Evolutionary conservation across 1,140 invertebrate genomes (phyloP).

Genomic region (Lucilia sericata): DNA sequence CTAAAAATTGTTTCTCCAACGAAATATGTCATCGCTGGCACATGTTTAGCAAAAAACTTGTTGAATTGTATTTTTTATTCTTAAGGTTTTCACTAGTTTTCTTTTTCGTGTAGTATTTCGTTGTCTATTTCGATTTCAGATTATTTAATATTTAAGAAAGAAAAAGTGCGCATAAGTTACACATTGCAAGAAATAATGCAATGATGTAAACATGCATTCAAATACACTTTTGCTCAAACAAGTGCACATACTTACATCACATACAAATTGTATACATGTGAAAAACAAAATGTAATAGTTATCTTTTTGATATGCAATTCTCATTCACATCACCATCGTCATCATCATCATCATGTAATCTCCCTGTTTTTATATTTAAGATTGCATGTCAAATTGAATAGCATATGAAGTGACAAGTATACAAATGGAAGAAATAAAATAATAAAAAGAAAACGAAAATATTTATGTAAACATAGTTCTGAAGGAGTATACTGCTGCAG

Average conservation of each 20-base stretch:
- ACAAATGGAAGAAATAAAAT: background rate
- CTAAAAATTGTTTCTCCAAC: too few species aligned
- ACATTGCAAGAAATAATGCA: background rate
- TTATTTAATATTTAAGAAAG: background rate
- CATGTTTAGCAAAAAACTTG: background rate
- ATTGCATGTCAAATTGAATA: constrained; percentile 14
- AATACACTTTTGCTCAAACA: background rate
- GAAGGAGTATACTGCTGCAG: background rate
- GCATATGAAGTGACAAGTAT: constrained; percentile 14
- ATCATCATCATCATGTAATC: background rate
- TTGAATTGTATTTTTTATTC: background rate
- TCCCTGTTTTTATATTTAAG: background rate
- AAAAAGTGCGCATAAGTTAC: background rate
- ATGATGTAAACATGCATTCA: background rate
- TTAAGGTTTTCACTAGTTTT: background rate
- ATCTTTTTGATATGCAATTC: background rate
- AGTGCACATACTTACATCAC: background rate
- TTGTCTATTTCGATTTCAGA: background rate
- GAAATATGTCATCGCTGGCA: background rate
- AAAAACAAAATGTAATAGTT: background rate
- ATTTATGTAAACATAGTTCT: background rate
- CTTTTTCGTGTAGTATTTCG: background rate
- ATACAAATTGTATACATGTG: background rate
- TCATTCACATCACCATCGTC: background rate
- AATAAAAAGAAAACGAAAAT: background rate